Base-by-base conservation (phyloP, 2,888 invertebrate species). In the Drosophila koepferae region DNA sequence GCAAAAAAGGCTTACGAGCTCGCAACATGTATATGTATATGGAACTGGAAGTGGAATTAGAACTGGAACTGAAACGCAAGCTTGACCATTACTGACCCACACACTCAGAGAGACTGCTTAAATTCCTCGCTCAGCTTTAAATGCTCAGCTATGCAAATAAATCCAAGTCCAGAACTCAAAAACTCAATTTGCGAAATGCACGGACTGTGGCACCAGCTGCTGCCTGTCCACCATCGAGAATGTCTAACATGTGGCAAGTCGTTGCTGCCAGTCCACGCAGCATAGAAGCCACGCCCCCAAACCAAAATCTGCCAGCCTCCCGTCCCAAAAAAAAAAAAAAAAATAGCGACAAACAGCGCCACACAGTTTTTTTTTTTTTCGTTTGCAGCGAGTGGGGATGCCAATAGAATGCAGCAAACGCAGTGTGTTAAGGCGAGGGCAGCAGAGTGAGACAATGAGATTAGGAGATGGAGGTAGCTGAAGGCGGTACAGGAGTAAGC, bases 61-160 rank as follows among this genome's bases (percentile, higher is more conserved):
- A 63, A 9, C 41, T 74, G 44, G 6, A 44, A 40, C 40, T 38
- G 14, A 14, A 38, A 14, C 38, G 38, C 4, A 14, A 38, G 38
- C 51, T 44, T 63, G 77, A 62, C 74, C 69, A 69, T 54, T 53
- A 63, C 34, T 40, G 16, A 46, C 20, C 23, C 54, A 63, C 48
- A 73, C 40, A 51, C 56, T 20, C 31, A 20, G 18, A 38, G 9
- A 16, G 16, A 41, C 14, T n/a, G 36, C 20, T 43, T 44, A 44
- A 58, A 58, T 58, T 58, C 34, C 28, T 43, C 23, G 38, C 36
- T 18, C 20, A 20, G 41, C 56, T 77, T 71, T 63, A 72, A 87
- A 61, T 72, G 51, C 67, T 49, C 54, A 56, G 43, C 80, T 77
- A 87, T 82, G 85, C 89, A 85, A 89, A 89, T 87, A 87, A 85